These are phyloP conservation scores for Protobothrops flavoviridis DNA, from an alignment of 2,113 vertebrate genomes.

Conservation along the genomic window DNA sequence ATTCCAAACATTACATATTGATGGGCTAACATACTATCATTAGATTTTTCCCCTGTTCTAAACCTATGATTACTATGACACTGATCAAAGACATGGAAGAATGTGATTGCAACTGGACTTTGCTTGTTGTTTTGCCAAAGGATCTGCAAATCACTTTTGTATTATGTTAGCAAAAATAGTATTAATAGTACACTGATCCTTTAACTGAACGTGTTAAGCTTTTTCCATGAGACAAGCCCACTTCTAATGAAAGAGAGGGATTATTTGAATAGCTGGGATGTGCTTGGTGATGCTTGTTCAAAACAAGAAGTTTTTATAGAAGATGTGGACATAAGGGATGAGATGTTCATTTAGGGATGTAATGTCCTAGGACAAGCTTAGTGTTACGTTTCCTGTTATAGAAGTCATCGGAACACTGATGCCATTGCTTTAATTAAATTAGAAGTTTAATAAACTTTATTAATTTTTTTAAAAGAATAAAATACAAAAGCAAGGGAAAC, in stretches of 20 bases:
- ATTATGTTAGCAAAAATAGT: slow-evolving; percentile 16
- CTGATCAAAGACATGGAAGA: not conserved
- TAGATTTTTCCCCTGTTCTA: not conserved
- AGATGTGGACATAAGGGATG: slow-evolving; percentile 1
- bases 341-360: not conserved
- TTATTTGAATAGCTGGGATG: slow-evolving; percentile 45
- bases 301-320: slow-evolving; percentile 36
- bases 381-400: not conserved
- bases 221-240: slow-evolving; percentile 33
- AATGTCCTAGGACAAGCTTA: slow-evolving; percentile 8
- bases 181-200: slow-evolving; percentile 33
- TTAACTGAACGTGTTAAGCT: slow-evolving; percentile 26
- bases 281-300: slow-evolving; percentile 37
- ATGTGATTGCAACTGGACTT: not conserved
- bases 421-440: not conserved
- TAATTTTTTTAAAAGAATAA: not conserved
- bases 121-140: slow-evolving; percentile 31
- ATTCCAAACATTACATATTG: not conserved
- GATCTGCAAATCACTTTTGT: not conserved
- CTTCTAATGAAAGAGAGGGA: slow-evolving; percentile 38
- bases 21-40: not conserved
- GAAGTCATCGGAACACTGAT: not conserved
- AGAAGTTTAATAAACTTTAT: not conserved
- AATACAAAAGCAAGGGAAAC: not conserved
- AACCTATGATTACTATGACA: not conserved